phyloP scores from a whole-genome alignment of 2,888 invertebrate species.

The Vanessa cardui region DNA sequence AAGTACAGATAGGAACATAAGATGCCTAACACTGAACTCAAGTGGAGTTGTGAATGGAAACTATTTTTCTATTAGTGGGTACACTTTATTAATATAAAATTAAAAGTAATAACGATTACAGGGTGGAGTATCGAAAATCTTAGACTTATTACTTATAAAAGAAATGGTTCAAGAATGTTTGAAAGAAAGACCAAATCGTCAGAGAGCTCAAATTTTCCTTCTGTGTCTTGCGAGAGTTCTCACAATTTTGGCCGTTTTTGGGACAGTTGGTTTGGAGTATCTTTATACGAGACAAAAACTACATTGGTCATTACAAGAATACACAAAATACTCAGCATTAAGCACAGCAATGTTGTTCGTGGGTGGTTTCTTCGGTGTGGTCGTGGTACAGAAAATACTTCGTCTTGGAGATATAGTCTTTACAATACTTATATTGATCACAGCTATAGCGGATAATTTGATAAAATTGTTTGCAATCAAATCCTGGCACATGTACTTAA shows the following conservation, averaged over 20 bases:
- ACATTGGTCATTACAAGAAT: constrained; percentile 83
- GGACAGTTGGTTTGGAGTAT: constrained; percentile 75
- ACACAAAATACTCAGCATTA: constrained; percentile 77
- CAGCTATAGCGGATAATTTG: constrained; percentile 54
- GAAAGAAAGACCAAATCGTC: constrained; percentile 71
- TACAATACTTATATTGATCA: constrained; percentile 48
- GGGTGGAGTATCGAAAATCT: constrained; percentile 55
- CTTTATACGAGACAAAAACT: constrained; percentile 83
- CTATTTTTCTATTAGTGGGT: no score
- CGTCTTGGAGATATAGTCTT: constrained; percentile 57
- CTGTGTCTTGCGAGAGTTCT: constrained; percentile 55
- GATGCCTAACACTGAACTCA: no score
- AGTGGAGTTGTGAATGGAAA: no score
- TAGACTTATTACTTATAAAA: constrained; percentile 62
- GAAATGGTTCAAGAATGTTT: constrained; percentile 75
- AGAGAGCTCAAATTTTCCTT: constrained; percentile 71
- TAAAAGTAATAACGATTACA: constrained; percentile 40
- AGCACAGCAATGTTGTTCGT: constrained; percentile 73
- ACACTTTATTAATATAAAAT: no score
- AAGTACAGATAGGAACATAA: no score
- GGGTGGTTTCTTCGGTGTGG: constrained; percentile 68
- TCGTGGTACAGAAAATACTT: constrained; percentile 60
- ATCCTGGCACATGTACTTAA: constrained; percentile 68
- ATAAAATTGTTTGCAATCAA: constrained; percentile 50
- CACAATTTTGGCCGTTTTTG: constrained; percentile 62